Conservation (phyloP, 2,888 invertebrate genomes). For the Folsomia manolachei region DNA sequence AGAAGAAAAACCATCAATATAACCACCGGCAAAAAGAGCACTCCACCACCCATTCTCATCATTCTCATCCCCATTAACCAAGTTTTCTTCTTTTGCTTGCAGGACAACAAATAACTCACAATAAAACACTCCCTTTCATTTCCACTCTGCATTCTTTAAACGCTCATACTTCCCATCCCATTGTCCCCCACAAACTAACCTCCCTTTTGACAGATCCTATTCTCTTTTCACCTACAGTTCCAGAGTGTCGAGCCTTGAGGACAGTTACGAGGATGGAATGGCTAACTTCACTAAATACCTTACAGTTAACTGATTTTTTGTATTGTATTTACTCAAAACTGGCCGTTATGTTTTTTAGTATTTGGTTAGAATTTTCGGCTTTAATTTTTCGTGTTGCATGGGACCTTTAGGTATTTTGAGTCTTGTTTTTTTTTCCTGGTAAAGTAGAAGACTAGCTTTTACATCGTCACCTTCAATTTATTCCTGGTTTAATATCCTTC, state of each 20-base stretch:
- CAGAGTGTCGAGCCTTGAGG: neutral
- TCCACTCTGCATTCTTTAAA: neutral
- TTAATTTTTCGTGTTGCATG: neutral
- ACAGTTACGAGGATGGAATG: too few species aligned
- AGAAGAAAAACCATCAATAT: neutral
- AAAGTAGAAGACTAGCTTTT: too few species aligned
- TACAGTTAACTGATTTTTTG: too few species aligned
- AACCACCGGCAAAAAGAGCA: neutral
- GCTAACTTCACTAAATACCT: too few species aligned
- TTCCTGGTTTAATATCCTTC: too few species aligned
- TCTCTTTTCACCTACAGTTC: neutral
- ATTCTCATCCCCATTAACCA: neutral
- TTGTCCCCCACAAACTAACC: neutral
- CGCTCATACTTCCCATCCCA: neutral
- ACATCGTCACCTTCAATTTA: too few species aligned
- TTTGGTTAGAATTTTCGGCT: neutral
- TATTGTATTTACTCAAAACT: too few species aligned
- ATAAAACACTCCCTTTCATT: constrained; percentile 7
- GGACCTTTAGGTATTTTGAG: neutral
- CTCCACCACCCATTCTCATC: neutral
- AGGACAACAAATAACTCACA: constrained; percentile 9
- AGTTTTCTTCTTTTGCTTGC: neutral
- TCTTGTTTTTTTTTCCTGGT: too few species aligned
- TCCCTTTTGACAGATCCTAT: neutral
- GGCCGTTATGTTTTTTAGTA: neutral